Conservation (phyloP, 2,888 invertebrate genomes). For the Andrena fulva region DNA sequence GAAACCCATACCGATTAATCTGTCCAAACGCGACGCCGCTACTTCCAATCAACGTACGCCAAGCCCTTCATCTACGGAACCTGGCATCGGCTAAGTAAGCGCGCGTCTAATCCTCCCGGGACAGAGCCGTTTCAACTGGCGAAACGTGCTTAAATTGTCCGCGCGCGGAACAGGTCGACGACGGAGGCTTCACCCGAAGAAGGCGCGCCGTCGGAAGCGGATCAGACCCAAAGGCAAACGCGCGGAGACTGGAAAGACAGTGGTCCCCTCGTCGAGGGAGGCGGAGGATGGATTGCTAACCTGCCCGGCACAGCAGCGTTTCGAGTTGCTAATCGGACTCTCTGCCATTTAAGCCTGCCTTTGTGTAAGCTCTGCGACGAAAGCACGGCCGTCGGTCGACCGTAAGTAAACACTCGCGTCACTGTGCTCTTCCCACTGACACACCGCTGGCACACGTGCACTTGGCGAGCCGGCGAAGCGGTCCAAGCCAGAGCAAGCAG, state of each 20-base stretch:
- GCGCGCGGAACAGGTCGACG: too few relatives aligned
- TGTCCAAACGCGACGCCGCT: too few relatives aligned
- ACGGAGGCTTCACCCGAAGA: not conserved
- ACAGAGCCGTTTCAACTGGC: too few relatives aligned
- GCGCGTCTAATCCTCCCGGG: too few relatives aligned
- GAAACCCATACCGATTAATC: too few relatives aligned
- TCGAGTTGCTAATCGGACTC: slow-evolving; percentile 66
- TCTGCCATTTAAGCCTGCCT: slow-evolving; percentile 71
- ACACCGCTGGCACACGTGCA: slow-evolving; percentile 38
- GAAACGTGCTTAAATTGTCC: too few relatives aligned
- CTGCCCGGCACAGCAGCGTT: slow-evolving; percentile 73
- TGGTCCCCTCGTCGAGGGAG: not conserved
- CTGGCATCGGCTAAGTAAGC: too few relatives aligned
- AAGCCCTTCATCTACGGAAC: too few relatives aligned
- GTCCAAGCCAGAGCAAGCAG: not conserved
- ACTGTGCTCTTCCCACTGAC: slow-evolving; percentile 11
- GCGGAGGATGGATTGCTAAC: slow-evolving; percentile 44
- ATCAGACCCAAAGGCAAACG: not conserved
- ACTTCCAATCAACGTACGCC: too few relatives aligned
- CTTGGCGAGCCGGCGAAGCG: not conserved
- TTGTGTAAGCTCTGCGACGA: slow-evolving; percentile 17
- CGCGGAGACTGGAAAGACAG: not conserved
- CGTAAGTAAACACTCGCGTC: slow-evolving; percentile 45
- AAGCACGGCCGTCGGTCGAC: slow-evolving; percentile 38
- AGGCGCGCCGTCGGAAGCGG: not conserved